A percentile compares a stretch with the other conserved stretches of the same genome.
Evolutionary conservation across 2,113 vertebrate species (phyloP).

Genomic region (Sylvia atricapilla): DNA sequence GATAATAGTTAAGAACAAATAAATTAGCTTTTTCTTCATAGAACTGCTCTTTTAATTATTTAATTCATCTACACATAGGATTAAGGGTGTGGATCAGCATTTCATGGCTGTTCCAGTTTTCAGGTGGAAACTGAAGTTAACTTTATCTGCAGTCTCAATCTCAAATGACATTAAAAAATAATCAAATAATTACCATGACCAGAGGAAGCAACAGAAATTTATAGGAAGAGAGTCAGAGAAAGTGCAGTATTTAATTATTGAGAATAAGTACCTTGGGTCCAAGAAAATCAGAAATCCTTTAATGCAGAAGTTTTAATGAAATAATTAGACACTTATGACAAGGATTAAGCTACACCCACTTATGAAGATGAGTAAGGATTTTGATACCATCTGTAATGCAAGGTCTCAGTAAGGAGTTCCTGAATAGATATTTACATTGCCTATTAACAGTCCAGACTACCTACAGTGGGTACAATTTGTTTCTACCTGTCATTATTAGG

Average conservation of each 20-base stretch:
- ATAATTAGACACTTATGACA: not conserved
- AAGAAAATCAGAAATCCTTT: not conserved
- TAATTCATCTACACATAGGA: not conserved
- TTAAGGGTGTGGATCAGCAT: not conserved
- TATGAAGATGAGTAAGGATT: not conserved
- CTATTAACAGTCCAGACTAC: not conserved
- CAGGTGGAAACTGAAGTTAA: not conserved
- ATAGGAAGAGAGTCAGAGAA: not conserved
- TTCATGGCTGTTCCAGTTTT: not conserved
- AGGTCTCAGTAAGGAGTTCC: not conserved
- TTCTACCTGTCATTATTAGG: not conserved
- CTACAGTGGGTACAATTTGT: fast-evolving
- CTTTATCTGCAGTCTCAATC: not conserved
- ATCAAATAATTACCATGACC: not conserved
- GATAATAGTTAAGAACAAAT: not conserved
- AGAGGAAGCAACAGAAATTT: not conserved
- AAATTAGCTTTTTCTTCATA: not conserved
- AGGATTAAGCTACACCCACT: not conserved
- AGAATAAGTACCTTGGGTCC: not conserved
- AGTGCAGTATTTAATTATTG: not conserved
- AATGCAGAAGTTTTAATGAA: not conserved
- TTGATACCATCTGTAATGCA: not conserved
- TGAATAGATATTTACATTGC: not conserved
- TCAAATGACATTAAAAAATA: not conserved
- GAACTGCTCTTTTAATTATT: not conserved